Conservation (phyloP, 2,888 invertebrate genomes). For the Priocnemis perturbator region DNA sequence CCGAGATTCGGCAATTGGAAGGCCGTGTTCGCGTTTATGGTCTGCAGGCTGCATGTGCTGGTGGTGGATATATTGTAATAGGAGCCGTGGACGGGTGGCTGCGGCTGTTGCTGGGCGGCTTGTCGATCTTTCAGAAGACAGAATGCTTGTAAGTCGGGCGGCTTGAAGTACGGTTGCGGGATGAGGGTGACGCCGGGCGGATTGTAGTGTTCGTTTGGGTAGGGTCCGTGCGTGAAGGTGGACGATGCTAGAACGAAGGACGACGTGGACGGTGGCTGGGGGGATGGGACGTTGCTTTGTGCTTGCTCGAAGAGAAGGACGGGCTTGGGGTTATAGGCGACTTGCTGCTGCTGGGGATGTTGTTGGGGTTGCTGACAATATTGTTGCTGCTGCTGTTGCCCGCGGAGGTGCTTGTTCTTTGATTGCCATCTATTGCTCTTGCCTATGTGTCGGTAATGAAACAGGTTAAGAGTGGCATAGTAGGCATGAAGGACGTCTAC, state of each 20-base stretch:
- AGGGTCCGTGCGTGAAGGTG: slow-evolving; percentile 57
- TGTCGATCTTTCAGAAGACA: slow-evolving; percentile 62
- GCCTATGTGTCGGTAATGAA: slow-evolving; percentile 35
- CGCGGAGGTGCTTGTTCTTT: slow-evolving; percentile 58
- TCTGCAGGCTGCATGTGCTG: slow-evolving; percentile 58
- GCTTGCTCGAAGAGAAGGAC: slow-evolving; percentile 62
- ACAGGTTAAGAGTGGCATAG: neutral
- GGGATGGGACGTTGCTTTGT: slow-evolving; percentile 34
- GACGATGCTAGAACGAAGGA: slow-evolving; percentile 63
- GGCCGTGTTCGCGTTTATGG: slow-evolving; percentile 55
- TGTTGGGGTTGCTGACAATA: slow-evolving; percentile 54
- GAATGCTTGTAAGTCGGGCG: slow-evolving; percentile 61
- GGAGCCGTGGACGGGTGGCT: slow-evolving; percentile 50
- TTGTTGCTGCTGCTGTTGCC: slow-evolving; percentile 55
- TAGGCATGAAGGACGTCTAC: no score
- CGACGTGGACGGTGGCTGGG: slow-evolving; percentile 49
- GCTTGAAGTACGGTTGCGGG: slow-evolving; percentile 64
- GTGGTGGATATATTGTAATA: slow-evolving; percentile 62
- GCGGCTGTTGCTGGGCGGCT: slow-evolving; percentile 51
- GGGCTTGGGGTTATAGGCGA: slow-evolving; percentile 61
- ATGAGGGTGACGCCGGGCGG: slow-evolving; percentile 56
- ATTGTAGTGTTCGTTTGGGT: slow-evolving; percentile 61
- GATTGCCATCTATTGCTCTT: slow-evolving; percentile 63
- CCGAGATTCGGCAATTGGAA: slow-evolving; percentile 53
- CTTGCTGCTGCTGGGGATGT: slow-evolving; percentile 51